These are phyloP conservation scores for Alligator mississippiensis DNA, from an alignment of 2,113 vertebrate species.

Conservation along the genomic window DNA sequence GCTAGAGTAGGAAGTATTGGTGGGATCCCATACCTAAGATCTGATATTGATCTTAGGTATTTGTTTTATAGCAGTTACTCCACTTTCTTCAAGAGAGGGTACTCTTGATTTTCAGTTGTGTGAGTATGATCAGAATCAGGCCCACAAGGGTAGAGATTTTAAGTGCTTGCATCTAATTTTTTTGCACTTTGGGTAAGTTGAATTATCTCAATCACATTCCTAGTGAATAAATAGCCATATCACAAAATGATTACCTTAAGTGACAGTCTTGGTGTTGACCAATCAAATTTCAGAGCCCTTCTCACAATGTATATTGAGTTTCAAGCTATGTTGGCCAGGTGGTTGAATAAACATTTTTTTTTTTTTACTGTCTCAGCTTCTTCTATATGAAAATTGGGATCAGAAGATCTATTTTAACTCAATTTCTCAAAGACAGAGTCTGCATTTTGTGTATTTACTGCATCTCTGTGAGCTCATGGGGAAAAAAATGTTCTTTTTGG, in stretches of 20 bases:
- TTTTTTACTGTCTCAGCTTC: not conserved
- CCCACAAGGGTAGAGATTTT: not conserved
- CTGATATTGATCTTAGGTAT: not conserved
- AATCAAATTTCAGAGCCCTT: not conserved
- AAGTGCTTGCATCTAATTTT: no score
- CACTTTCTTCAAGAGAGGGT: rapidly evolving
- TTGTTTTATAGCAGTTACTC: not conserved
- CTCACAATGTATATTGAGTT: not conserved
- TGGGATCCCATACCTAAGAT: not conserved
- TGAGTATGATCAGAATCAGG: not conserved
- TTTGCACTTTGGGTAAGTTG: no score
- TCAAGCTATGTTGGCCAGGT: constrained; percentile 1
- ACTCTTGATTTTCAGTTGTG: not conserved
- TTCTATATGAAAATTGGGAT: not conserved
- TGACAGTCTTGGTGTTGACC: not conserved
- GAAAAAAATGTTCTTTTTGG: not conserved
- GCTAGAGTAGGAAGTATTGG: not conserved
- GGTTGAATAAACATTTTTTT: not conserved
- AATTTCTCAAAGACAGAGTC: constrained; percentile 1
- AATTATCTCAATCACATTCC: not conserved
- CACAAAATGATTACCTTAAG: not conserved
- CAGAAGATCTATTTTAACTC: not conserved
- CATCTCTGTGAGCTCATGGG: not conserved
- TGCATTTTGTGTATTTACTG: not conserved
- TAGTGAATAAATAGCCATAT: not conserved